Evolutionary conservation across 2,113 vertebrate species (phyloP).

Genomic region (Tragelaphus imberbis): DNA sequence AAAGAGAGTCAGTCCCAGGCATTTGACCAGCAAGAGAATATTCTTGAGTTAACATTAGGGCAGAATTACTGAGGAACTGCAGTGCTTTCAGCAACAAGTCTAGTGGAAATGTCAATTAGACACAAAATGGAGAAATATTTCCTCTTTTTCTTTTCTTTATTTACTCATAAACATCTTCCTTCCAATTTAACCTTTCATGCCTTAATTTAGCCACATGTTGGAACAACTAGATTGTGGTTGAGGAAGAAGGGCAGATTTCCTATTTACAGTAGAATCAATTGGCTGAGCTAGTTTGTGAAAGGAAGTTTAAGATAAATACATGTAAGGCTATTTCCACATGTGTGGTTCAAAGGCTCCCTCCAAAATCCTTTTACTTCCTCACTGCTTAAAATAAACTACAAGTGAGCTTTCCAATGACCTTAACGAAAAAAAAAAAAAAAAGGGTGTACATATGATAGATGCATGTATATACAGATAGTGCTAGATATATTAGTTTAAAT

Average conservation of each 20-base stretch:
- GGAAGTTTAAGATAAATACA: constrained; percentile 40
- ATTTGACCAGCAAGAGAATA: background rate
- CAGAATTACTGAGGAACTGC: background rate
- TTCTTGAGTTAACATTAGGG: background rate
- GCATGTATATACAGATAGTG: background rate
- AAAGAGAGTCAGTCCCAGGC: background rate
- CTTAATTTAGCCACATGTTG: constrained; percentile 49
- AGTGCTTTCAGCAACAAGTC: background rate
- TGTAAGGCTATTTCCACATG: background rate
- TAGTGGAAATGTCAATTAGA: background rate
- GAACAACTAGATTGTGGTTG: background rate
- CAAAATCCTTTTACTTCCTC: constrained; percentile 6
- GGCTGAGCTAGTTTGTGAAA: background rate
- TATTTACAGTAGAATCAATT: constrained; percentile 25
- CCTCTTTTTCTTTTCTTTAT: constrained; percentile 1
- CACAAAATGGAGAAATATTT: background rate
- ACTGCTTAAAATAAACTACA: constrained; percentile 26
- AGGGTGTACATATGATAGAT: too few relatives aligned
- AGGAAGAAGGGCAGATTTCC: constrained; percentile 8
- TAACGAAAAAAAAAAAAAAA: background rate
- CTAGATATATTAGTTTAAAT: background rate
- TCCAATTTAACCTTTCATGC: constrained; percentile 8
- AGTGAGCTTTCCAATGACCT: background rate
- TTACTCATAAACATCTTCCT: constrained; percentile 7
- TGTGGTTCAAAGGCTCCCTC: constrained; percentile 8